Evolutionary conservation across 2,797 vertebrate species (phyloP).

Genomic region (Xerus rutilus): DNA sequence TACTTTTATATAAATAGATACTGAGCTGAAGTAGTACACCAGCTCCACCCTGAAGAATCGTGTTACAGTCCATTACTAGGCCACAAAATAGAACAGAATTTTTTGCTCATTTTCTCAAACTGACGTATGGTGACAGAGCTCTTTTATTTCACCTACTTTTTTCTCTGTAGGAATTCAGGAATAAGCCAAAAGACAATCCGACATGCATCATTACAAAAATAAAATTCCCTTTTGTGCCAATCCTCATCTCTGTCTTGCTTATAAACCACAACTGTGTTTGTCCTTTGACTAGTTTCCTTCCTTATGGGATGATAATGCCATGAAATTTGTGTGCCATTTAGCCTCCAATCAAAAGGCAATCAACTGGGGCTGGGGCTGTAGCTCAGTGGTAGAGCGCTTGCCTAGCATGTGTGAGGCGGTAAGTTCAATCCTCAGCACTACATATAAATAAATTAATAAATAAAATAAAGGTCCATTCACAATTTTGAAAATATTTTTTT

Average conservation of each 20-base stretch:
- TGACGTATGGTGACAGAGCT: not conserved
- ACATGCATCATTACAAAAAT: not conserved
- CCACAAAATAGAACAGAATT: not conserved
- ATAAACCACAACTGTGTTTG: not conserved
- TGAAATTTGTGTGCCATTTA: not conserved
- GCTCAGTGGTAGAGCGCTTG: no score
- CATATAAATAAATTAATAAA: no score
- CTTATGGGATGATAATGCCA: constrained; percentile 15
- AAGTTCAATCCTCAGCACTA: no score
- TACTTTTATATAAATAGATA: not conserved
- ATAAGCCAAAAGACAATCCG: not conserved
- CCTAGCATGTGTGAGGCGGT: no score
- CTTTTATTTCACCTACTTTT: constrained; percentile 14
- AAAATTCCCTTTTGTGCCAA: not conserved
- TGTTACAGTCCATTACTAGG: not conserved
- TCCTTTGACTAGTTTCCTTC: not conserved
- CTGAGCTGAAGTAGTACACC: not conserved
- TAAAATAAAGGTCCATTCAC: no score
- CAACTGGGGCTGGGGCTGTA: not conserved
- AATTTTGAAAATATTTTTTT: no score
- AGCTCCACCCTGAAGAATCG: not conserved
- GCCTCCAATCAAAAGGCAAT: constrained; percentile 24
- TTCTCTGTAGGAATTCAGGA: not conserved
- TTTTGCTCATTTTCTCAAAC: constrained; percentile 48
- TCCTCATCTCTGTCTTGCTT: not conserved